Conservation (phyloP, 37 sponge, comb jelly and placozoan species). For the Tethya wilhelma region DNA sequence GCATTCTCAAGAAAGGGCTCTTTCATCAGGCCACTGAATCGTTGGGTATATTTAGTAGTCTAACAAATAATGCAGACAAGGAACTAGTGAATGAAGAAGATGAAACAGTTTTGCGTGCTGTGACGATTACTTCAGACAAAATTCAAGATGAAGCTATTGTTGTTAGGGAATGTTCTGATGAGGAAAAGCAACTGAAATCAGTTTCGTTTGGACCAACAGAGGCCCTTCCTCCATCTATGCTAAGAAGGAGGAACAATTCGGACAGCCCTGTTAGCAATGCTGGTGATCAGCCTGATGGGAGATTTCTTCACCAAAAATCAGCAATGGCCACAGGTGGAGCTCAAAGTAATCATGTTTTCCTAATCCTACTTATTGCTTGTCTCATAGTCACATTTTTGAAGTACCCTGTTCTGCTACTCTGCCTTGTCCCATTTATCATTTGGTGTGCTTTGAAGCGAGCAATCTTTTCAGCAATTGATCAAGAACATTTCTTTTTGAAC, state of each 20-base stretch:
- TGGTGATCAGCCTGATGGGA: not conserved
- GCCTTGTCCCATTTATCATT: slow-evolving; percentile 23
- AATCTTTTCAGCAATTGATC: not conserved
- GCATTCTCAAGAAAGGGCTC: no score
- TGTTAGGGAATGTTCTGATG: no score
- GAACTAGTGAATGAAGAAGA: not conserved
- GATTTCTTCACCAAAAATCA: not conserved
- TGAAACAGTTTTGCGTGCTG: no score
- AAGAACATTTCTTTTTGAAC: not conserved
- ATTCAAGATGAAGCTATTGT: no score
- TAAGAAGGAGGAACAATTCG: not conserved
- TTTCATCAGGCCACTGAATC: no score
- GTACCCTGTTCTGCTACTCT: slow-evolving; percentile 27
- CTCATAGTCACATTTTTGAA: slow-evolving; percentile 26
- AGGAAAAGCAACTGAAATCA: no score
- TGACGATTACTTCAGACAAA: no score
- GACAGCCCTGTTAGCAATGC: not conserved
- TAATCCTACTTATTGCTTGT: slow-evolving; percentile 23
- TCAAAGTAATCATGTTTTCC: slow-evolving; percentile 32
- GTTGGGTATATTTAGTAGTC: no score
- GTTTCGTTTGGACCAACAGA: no score
- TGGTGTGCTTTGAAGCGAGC: slow-evolving; percentile 18
- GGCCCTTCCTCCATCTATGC: no score
- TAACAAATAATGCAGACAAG: not conserved
- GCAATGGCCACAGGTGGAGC: not conserved